These are phyloP conservation scores for Crioceris asparagi DNA, from an alignment of 2,888 invertebrate genomes.

Conservation along the genomic window DNA sequence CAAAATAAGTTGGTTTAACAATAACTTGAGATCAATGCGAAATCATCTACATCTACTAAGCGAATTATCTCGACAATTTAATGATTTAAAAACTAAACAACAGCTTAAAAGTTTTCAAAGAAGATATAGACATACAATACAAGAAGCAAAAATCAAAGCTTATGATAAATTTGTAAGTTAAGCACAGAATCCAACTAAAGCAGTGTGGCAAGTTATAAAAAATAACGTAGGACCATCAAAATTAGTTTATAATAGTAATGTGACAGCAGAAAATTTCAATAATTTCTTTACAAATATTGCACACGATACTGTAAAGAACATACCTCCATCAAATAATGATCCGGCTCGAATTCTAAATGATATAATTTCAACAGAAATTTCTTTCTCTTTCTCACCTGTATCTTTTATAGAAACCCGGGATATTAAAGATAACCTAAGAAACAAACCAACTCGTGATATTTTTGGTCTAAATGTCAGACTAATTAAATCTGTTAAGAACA, in stretches of 20 bases:
- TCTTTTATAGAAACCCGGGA: too few species aligned
- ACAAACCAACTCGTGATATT: conserved; percentile 7
- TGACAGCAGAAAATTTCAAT: conserved; percentile 6
- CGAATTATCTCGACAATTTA: too few species aligned
- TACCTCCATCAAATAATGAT: neutral
- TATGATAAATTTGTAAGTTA: neutral
- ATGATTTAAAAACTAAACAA: too few species aligned
- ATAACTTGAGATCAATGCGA: neutral
- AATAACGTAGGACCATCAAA: too few species aligned
- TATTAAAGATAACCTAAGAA: conserved; percentile 3
- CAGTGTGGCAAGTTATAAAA: neutral
- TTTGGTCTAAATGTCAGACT: conserved; percentile 4
- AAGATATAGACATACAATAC: neutral
- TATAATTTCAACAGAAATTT: too few species aligned
- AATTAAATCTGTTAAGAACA: conserved; percentile 4
- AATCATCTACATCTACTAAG: too few species aligned
- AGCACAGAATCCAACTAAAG: neutral
- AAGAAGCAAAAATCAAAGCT: neutral
- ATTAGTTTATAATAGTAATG: too few species aligned
- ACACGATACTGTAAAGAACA: neutral
- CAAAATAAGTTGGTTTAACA: neutral
- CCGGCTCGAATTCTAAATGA: too few species aligned
- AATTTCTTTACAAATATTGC: conserved; percentile 1
- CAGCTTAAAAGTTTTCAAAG: too few species aligned
- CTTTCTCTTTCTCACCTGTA: too few species aligned